Base-by-base conservation (phyloP, 2,888 invertebrate species). In the Idaea straminata region DNA sequence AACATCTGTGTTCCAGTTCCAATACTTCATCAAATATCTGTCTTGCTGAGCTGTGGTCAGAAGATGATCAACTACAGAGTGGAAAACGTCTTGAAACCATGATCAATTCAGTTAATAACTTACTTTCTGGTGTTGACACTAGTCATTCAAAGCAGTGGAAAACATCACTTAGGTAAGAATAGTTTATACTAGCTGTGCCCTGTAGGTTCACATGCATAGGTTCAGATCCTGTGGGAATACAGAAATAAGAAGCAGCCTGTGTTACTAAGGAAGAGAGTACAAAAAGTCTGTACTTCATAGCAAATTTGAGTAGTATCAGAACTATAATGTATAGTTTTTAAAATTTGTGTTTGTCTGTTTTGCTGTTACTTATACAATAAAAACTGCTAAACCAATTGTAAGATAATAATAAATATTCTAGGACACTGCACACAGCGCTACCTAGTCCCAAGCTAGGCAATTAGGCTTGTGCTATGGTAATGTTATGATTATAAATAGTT, bases 21-120 rank as follows among this genome's bases (percentile, higher is more conserved):
- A 91, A 91, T 72, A 65, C 80, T 59, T 63, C 81, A 34, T 87
- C 88, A 4, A 80, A 77, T 61, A 73, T 77, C 35, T 67, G 89
- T 34, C 76, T 86, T 0, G 77, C 83, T 15, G 80, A 85, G 70
- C 72, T 83, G 5, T 87, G 85, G 84, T 70, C 78, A 47, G 13
- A 47, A 10, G 13, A 47, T 47, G 47, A 47, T 47, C 47, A 82
- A 61, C 63, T 77, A 15, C 71, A 81, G 5, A 77, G 72, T 71
- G 74, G 77, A 59, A 70, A 69, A 65, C 73, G 75, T 35, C 65
- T 78, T 6, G 73, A 83, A 58, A 71, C 81, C 58, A 75, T 87
- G 47, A 62, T 80, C 7, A 72, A 77, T 35, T 75, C 79, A 15
- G 77, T 83, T 0, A 78, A 82, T 57, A 64, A 62, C 35, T 62